These are phyloP conservation scores for Hydrotaea cyrtoneurina DNA, from an alignment of 2,888 invertebrate species.

Conservation along the genomic window DNA sequence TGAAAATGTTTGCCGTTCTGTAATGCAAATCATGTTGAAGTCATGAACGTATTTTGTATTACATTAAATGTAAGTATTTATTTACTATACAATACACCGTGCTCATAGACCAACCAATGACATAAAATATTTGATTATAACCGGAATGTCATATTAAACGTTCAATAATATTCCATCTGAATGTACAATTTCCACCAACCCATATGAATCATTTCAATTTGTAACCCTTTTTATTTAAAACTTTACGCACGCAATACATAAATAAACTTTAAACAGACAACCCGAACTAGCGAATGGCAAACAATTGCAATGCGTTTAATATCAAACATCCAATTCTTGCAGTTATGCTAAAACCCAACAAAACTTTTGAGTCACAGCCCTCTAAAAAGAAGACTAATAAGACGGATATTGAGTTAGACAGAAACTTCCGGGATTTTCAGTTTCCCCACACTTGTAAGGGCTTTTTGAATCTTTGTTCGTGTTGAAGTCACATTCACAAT, in stretches of 20 bases:
- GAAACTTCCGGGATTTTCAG: no score
- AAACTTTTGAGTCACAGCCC: background rate
- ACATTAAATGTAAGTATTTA: no score
- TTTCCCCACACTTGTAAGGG: no score
- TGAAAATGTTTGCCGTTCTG: no score
- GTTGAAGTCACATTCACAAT: no score
- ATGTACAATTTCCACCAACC: background rate
- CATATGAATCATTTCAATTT: constrained; percentile 29
- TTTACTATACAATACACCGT: no score
- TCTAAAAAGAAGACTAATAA: background rate
- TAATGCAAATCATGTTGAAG: no score
- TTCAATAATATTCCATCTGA: background rate
- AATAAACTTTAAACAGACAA: constrained; percentile 48
- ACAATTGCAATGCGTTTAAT: constrained; percentile 54
- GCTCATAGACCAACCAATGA: no score
- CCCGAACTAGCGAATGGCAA: background rate
- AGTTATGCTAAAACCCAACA: background rate
- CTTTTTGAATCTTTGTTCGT: no score
- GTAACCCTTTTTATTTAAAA: constrained; percentile 49
- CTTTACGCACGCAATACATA: constrained; percentile 61
- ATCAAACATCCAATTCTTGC: constrained; percentile 53
- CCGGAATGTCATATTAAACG: background rate
- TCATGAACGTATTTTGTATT: no score
- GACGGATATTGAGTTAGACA: no score
- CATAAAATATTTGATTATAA: no score